Evolutionary conservation across 2,797 vertebrate species (phyloP), one percentile per base, ranked within the genome.

Genomic region (Falco novaeseelandiae): DNA sequence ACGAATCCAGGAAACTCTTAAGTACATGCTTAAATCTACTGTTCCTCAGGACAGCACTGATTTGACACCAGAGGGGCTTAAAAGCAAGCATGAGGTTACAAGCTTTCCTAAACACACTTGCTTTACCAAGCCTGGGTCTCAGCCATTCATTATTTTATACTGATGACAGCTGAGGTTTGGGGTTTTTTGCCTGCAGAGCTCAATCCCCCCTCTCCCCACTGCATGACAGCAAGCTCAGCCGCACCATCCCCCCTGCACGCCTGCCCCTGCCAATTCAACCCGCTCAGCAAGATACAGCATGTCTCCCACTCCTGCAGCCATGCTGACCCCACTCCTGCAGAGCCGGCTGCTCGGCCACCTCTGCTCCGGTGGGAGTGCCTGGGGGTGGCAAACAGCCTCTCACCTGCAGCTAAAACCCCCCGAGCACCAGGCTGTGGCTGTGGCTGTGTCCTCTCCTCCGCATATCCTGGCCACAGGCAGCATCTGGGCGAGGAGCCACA

Each of bases 121-220:
- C 83, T 90, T 88, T 91, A 69, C 80, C 8, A 1, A 95, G 73
- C 70, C 83, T 71, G 46, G 38, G 57, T 81, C 81, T 89, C 78
- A 87, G 42, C 49, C 78, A 2, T 77, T 92, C 88, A 83, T 95
- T 93, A 89, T 80, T 92, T 95, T 46, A 67, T 67, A 79, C 77
- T 0, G 82, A 85, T 93, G 96, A 95, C 95, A 97, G 96, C 91
- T 94, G 94, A 96, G 95, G 94, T 96, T 95, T 93, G 90, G 87
- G 87, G 49, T 26, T 92, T 93, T 93, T 83, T 72, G 86, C 77
- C 72, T 79, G 85, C 49, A 17, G 10, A 90, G 38, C 49, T 91
- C 72, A 57, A 49, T 78, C 27, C 26, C 81, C 76, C 26, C 0
- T 4, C 65, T 81, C 72, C 77, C 19, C 63, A 65, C 36, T 79